These are phyloP conservation scores for Spongilla lacustris DNA, from an alignment of 37 sponge, comb jelly and placozoan species.

Conservation along the genomic window DNA sequence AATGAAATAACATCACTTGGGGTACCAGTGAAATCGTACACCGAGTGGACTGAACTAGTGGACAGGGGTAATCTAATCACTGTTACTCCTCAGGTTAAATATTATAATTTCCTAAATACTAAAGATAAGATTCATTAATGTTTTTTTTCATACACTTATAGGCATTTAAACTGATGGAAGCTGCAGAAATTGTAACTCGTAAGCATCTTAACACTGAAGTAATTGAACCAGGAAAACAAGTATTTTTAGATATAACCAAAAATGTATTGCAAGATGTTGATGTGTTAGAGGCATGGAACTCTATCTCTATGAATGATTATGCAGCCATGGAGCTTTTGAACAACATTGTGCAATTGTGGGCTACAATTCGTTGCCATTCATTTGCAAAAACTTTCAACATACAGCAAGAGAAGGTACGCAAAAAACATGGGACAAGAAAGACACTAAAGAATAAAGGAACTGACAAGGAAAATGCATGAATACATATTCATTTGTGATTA, in stretches of 20 bases:
- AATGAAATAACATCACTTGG: no score
- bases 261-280: background rate
- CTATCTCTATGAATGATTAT: background rate
- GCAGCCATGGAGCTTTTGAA: conserved; percentile 21
- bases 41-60: background rate
- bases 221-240: background rate
- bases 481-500: background rate
- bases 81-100: background rate
- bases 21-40: background rate
- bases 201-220: background rate
- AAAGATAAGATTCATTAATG: background rate
- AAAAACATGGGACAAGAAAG: conserved; percentile 32
- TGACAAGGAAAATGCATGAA: background rate
- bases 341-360: conserved; percentile 26
- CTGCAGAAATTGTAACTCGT: background rate
- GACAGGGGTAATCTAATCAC: background rate
- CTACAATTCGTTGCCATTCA: conserved; percentile 21
- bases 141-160: background rate
- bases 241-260: background rate
- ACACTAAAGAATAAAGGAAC: conserved; percentile 1
- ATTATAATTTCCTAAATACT: background rate
- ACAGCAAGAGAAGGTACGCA: background rate
- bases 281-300: background rate
- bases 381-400: conserved; percentile 17
- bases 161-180: background rate